phyloP scores from a whole-genome alignment of 2,113 vertebrate species.

The Burhinus oedicnemus region DNA sequence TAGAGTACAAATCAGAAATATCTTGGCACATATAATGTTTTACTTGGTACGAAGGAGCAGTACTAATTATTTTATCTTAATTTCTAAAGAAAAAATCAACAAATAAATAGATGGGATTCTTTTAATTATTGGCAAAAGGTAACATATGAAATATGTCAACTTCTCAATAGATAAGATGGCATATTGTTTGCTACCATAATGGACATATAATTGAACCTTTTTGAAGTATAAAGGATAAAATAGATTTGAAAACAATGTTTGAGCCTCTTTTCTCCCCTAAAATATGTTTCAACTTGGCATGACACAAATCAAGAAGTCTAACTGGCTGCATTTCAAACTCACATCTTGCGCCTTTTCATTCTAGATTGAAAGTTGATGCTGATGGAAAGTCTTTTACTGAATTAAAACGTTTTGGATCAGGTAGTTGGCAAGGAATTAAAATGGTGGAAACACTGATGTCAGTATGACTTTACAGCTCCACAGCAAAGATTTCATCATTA shows the following conservation, averaged over 20 bases:
- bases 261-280: not conserved
- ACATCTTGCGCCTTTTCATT: not conserved
- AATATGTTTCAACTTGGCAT: not conserved
- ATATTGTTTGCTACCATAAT: not conserved
- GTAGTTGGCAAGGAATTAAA: not conserved
- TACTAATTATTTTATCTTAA: not conserved
- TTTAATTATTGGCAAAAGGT: not conserved
- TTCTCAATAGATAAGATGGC: not conserved
- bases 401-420: not conserved
- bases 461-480: not conserved
- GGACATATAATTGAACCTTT: not conserved
- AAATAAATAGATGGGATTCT: not conserved
- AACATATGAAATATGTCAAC: not conserved
- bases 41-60: not conserved
- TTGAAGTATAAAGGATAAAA: not conserved
- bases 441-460: not conserved
- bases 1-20: not conserved
- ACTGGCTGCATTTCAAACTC: conserved; percentile 33
- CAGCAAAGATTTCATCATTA: not conserved
- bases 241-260: not conserved
- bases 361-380: not conserved
- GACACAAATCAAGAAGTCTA: not conserved
- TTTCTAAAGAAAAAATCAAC: not conserved
- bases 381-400: not conserved
- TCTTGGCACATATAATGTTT: not conserved